Base-by-base conservation (phyloP, 2,888 invertebrate species). In the Lymantria dispar region DNA sequence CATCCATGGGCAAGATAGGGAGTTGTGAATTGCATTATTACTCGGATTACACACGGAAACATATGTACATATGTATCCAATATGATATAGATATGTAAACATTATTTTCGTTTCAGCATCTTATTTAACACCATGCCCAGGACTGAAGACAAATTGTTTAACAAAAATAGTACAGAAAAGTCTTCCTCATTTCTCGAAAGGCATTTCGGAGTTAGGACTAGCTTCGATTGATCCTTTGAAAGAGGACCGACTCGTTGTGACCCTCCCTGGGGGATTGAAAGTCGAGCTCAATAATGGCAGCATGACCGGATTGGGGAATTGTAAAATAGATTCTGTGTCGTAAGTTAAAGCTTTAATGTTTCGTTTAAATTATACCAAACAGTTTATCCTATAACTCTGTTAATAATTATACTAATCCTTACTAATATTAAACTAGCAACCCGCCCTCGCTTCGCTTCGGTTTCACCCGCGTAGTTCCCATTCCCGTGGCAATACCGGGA, bases 221-320 rank as follows among this genome's bases (percentile, higher is more conserved):
- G 63, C 58, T 0, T 0, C 78, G 0, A 62, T 75, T 8, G 87
- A 87, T 48, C 87, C 87, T 13, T 50, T 85, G 3, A 47, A 7
- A 5, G 56, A 74, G 37, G 74, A 80, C 3, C 38, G 58, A 11
- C 54, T 82, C 0, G 58, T 66, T 0, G 33, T 85, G 8, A 58
- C 71, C 0, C 64, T 87, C 0, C 78, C 86, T 0, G 87, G 87
- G 9, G 73, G 68, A 0, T 74, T 88, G 7, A 80, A 77, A 57
- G 58, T 87, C 7, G 66, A 78, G 11, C 60, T 87, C 1, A 53
- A 50, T 8, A 71, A 87, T 52, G 85, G 84, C 30, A 60, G 58
- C n/a, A 39, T 78, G 36, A 80, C 77, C 37, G 88, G 88, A 8
- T 50, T 85, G n/a, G 73, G 66, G 45, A 85, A 85, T 52, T 88